Conservation (phyloP, 2,888 invertebrate genomes). For the Cheilosia grossa region DNA sequence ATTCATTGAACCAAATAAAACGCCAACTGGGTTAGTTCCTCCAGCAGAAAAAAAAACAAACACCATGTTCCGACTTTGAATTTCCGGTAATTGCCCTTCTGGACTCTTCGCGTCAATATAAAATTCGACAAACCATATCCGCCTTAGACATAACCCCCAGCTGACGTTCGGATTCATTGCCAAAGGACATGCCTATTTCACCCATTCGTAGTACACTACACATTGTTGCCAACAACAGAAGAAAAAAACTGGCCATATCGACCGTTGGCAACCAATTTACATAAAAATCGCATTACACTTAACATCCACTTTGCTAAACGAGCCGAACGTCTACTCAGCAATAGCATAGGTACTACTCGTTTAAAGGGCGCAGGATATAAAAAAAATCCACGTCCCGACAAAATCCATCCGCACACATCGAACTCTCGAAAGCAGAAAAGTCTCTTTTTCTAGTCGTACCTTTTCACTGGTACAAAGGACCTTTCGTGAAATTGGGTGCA, state of each 20-base stretch:
- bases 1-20: constrained; percentile 59
- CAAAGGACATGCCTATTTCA: constrained; percentile 4
- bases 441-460: constrained; percentile 12
- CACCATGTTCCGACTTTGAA: constrained; percentile 60
- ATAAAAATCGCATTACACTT: constrained; percentile 83
- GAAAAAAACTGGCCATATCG: constrained; percentile 63
- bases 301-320: constrained; percentile 83
- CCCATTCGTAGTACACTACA: constrained; percentile 12
- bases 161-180: constrained; percentile 41
- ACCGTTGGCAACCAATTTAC: constrained; percentile 79
- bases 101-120: constrained; percentile 52
- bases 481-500: constrained; percentile 71
- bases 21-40: constrained; percentile 14
- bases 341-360: constrained; percentile 37
- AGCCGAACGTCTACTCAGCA: constrained; percentile 77
- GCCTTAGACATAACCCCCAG: constrained; percentile 46
- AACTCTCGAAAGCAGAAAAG: neutral
- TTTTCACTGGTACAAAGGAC: constrained; percentile 36
- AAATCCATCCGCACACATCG: constrained; percentile 9
- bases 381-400: neutral
- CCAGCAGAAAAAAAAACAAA: constrained; percentile 14
- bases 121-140: constrained; percentile 70
- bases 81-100: constrained; percentile 70
- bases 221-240: constrained; percentile 51
- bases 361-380: neutral